These are phyloP conservation scores for Gopherus evgoodei DNA, from an alignment of 2,113 vertebrate species.

Conservation along the genomic window DNA sequence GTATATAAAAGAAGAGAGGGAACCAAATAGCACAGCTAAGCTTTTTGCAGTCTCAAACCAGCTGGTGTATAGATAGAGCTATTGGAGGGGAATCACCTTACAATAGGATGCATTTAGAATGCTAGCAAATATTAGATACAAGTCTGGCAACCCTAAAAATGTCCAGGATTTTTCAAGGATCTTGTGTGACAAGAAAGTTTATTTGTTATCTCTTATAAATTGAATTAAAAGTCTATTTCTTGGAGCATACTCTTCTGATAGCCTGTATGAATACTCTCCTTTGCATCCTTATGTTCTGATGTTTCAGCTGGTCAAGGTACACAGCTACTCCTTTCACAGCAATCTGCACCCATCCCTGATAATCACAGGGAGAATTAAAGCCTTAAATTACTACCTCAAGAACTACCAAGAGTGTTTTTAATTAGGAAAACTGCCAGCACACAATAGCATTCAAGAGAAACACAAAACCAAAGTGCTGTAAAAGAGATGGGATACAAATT, in stretches of 20 bases:
- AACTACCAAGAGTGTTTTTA: conserved; percentile 42
- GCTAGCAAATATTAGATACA: neutral
- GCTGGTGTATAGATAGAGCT: neutral
- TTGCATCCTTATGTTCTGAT: neutral
- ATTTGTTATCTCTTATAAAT: neutral
- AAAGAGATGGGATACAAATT: neutral
- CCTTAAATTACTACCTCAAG: conserved; percentile 16
- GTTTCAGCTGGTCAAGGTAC: neutral
- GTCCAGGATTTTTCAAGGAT: neutral
- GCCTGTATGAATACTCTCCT: neutral
- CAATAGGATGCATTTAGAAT: neutral
- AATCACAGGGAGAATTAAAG: conserved; percentile 9
- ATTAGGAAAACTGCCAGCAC: conserved; percentile 26
- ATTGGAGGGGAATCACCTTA: neutral
- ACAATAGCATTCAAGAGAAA: neutral
- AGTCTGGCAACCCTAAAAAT: neutral
- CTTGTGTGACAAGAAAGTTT: neutral
- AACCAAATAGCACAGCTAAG: neutral
- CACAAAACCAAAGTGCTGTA: neutral
- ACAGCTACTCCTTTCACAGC: neutral
- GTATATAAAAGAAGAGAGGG: neutral
- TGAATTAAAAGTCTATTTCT: neutral
- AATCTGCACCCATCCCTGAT: neutral
- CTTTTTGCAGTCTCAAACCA: neutral
- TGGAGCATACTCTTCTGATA: neutral